These are phyloP conservation scores for Dryobotodes eremita DNA, from an alignment of 2,888 invertebrate genomes.

Conservation along the genomic window DNA sequence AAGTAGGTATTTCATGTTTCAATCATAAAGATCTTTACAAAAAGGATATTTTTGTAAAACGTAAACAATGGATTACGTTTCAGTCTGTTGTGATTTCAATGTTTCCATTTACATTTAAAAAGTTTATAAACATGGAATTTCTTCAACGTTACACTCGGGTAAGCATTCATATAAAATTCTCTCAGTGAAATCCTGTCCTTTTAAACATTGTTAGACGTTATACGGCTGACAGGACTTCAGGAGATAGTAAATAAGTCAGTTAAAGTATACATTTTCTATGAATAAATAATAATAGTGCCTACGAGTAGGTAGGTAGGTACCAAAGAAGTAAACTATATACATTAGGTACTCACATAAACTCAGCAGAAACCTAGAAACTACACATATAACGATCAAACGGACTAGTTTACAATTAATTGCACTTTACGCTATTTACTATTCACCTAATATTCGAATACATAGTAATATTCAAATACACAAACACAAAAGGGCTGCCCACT, in stretches of 20 bases:
- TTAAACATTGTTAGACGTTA: slow-evolving; percentile 22
- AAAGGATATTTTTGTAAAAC: slow-evolving; percentile 26
- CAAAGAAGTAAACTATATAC: neutral
- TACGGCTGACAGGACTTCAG: slow-evolving; percentile 5
- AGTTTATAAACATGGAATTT: slow-evolving; percentile 42
- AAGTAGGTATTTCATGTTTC: slow-evolving; percentile 24
- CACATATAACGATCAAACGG: neutral
- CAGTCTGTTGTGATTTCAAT: slow-evolving; percentile 53
- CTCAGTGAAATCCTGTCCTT: slow-evolving; percentile 40
- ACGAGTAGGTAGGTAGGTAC: no score
- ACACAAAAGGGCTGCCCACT: slow-evolving; percentile 16
- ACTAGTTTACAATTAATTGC: neutral
- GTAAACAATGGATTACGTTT: slow-evolving; percentile 50
- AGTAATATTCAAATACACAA: slow-evolving; percentile 23
- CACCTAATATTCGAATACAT: slow-evolving; percentile 18
- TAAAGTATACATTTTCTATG: neutral
- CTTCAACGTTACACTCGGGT: slow-evolving; percentile 33
- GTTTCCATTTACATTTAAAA: slow-evolving; percentile 58
- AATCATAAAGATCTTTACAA: slow-evolving; percentile 17
- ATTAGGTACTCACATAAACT: neutral
- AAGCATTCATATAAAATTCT: slow-evolving; percentile 48
- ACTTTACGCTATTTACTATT: neutral
- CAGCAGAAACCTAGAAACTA: neutral
- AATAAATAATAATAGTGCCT: neutral
- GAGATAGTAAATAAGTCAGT: slow-evolving; percentile 8